Evolutionary conservation across 2,113 vertebrate genomes (phyloP).

Genomic region (Strix aluco): DNA sequence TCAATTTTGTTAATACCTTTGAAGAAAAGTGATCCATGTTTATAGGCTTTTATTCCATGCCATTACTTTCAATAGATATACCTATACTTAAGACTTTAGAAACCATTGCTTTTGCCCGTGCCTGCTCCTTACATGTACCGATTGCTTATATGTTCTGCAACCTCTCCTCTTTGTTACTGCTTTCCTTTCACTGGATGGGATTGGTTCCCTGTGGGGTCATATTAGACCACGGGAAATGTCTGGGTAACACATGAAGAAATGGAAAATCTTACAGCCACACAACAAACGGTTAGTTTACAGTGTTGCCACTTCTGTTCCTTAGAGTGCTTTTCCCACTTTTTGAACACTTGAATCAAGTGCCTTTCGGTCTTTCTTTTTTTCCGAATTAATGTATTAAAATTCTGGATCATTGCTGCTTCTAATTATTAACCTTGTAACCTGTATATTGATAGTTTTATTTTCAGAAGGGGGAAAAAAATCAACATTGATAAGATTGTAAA

Average conservation of each 20-base stretch:
- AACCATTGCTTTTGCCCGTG: slow-evolving; percentile 59
- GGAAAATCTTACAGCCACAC: slow-evolving; percentile 94
- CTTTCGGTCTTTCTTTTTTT: neutral
- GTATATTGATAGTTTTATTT: neutral
- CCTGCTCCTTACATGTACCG: slow-evolving; percentile 61
- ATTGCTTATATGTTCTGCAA: slow-evolving; percentile 80
- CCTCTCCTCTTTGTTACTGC: slow-evolving; percentile 79
- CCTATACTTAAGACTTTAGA: neutral
- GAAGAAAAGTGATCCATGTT: neutral
- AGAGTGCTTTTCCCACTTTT: slow-evolving; percentile 13
- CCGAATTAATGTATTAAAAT: neutral
- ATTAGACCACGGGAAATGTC: slow-evolving; percentile 97
- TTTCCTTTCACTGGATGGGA: slow-evolving; percentile 80
- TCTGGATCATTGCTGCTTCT: neutral
- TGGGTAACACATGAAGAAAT: slow-evolving; percentile 99
- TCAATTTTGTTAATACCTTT: neutral
- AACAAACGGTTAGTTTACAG: slow-evolving; percentile 93
- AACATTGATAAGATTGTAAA: neutral
- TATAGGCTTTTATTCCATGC: slow-evolving; percentile 14
- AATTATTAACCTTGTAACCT: slow-evolving; percentile 11
- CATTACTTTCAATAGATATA: neutral
- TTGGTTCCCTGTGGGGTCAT: slow-evolving; percentile 79
- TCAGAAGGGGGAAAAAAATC: neutral
- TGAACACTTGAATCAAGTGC: slow-evolving; percentile 39
- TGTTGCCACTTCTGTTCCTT: slow-evolving; percentile 24